These are phyloP conservation scores for Melierax canorus DNA, from an alignment of 2,113 vertebrate genomes.

Conservation along the genomic window DNA sequence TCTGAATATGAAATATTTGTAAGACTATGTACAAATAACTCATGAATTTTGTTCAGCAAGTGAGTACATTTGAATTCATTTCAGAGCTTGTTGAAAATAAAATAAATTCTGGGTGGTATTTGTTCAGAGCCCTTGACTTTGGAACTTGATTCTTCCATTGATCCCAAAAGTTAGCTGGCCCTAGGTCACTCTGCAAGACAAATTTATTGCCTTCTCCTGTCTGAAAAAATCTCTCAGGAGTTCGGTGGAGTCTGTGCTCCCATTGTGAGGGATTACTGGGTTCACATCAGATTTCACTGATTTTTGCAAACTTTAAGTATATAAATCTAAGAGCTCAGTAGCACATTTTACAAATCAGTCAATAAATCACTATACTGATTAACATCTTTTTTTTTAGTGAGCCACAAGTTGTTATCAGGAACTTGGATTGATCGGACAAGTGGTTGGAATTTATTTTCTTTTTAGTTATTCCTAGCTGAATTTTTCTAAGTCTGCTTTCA, in stretches of 20 bases:
- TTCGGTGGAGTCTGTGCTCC: not conserved
- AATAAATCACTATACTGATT: not conserved
- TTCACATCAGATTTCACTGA: not conserved
- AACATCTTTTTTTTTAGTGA: not conserved
- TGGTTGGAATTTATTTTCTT: not conserved
- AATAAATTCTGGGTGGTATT: not conserved
- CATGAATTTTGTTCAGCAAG: not conserved
- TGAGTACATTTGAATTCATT: not conserved
- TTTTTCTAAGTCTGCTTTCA: not conserved
- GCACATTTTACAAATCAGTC: not conserved
- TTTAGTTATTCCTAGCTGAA: not conserved
- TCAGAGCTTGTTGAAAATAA: not conserved
- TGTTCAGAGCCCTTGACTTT: not conserved
- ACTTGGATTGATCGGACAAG: not conserved
- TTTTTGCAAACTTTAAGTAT: not conserved
- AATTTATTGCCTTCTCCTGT: not conserved
- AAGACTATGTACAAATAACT: not conserved
- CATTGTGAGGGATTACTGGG: not conserved
- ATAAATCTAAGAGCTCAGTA: not conserved
- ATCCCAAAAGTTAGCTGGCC: not conserved
- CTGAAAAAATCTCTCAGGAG: not conserved
- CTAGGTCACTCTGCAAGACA: not conserved
- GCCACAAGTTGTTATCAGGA: not conserved
- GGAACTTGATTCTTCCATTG: slow-evolving; percentile 11
- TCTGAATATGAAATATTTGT: not conserved